Conservation (phyloP, 2,113 vertebrate genomes). For the Jacana jacana region DNA sequence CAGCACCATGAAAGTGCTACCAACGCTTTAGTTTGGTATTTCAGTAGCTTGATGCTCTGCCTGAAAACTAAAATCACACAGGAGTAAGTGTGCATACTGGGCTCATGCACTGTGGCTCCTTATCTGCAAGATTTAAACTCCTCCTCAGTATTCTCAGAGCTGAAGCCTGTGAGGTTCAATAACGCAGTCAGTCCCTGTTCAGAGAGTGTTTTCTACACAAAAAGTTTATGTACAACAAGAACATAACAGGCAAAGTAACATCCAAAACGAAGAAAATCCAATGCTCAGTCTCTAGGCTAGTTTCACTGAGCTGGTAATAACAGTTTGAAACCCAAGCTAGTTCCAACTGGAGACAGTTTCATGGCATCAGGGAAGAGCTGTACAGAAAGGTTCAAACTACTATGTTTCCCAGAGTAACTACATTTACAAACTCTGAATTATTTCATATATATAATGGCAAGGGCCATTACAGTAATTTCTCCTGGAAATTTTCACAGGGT, state of each 20-base stretch:
- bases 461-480: neutral
- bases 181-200: neutral
- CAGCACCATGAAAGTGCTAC: neutral
- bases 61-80: neutral
- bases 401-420: neutral
- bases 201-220: neutral
- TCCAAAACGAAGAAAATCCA: neutral
- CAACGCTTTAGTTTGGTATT: neutral
- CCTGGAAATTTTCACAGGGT: neutral
- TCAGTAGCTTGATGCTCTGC: neutral
- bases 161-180: neutral
- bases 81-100: neutral
- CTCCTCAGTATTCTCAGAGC: neutral
- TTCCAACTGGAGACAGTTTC: neutral
- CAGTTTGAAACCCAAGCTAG: neutral
- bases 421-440: neutral
- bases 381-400: neutral
- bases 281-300: neutral
- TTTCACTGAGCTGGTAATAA: neutral
- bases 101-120: neutral
- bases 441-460: too few species aligned
- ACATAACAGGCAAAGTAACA: neutral
- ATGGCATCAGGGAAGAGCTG: neutral
- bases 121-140: neutral
- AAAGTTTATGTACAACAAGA: neutral